Evolutionary conservation across 2,888 invertebrate species (phyloP).

Genomic region (Nudaria mundana): DNA sequence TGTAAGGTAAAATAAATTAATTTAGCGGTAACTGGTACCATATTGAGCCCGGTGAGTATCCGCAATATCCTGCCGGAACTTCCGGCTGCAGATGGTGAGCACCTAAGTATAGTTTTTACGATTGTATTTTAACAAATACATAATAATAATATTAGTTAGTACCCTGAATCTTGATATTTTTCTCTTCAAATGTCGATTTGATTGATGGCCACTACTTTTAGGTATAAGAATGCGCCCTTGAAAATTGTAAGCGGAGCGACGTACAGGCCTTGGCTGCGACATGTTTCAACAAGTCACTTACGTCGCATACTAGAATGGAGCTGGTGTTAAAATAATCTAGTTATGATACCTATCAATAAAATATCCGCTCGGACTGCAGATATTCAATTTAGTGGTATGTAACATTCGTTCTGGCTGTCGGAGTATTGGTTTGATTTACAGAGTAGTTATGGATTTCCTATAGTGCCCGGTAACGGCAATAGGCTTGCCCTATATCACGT

Average conservation of each 20-base stretch:
- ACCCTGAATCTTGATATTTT: background rate
- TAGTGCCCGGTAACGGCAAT: too few species aligned
- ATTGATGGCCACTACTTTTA: too few species aligned
- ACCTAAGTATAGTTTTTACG: constrained; percentile 10
- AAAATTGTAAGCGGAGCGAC: constrained; percentile 19
- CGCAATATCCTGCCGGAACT: constrained; percentile 44
- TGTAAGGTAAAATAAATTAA: constrained; percentile 24
- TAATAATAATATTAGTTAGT: background rate
- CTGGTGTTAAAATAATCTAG: too few species aligned
- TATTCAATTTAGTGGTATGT: too few species aligned
- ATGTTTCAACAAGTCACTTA: constrained; percentile 34
- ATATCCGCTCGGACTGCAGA: too few species aligned
- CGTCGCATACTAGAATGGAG: background rate
- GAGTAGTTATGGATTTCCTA: too few species aligned
- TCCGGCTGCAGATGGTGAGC: constrained; percentile 35
- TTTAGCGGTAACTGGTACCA: constrained; percentile 39
- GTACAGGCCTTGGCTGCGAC: constrained; percentile 36
- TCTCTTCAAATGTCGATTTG: too few species aligned
- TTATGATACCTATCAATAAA: too few species aligned
- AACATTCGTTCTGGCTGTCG: too few species aligned
- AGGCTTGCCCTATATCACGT: too few species aligned
- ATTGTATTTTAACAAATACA: constrained; percentile 13
- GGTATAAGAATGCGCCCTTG: too few species aligned
- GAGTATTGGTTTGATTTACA: too few species aligned
- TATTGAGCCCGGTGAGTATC: constrained; percentile 30